These are phyloP conservation scores for Gallinago jamesoni DNA, from an alignment of 2,113 vertebrate genomes.

Conservation along the genomic window DNA sequence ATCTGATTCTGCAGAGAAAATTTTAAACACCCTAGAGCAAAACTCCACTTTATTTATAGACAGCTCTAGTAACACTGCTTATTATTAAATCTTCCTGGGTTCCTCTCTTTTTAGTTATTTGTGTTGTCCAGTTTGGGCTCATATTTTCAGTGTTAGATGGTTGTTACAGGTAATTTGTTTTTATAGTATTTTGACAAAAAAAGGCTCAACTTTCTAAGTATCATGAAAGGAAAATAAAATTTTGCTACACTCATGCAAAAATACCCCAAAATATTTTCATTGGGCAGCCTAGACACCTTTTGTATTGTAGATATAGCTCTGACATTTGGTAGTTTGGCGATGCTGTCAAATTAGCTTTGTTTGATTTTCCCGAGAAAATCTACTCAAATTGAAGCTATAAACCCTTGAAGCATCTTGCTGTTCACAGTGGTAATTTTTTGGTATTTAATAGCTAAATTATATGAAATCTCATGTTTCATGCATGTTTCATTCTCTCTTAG, in stretches of 20 bases:
- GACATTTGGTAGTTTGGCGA: neutral
- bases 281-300: neutral
- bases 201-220: neutral
- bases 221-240: neutral
- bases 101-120: neutral
- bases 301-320: neutral
- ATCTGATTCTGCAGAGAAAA: neutral
- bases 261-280: rapidly evolving
- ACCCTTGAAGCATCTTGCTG: neutral
- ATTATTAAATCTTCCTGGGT: neutral
- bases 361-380: neutral
- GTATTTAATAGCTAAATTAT: neutral
- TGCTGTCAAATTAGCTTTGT: neutral
- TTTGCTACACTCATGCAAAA: neutral
- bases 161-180: neutral
- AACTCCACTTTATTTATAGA: neutral
- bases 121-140: neutral
- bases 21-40: rapidly evolving
- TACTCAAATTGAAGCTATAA: neutral
- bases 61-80: neutral
- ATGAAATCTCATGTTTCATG: neutral
- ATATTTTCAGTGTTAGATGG: neutral
- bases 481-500: neutral
- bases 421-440: neutral
- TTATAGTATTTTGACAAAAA: neutral